Base-by-base conservation (phyloP, 2,113 vertebrate genomes). In the Scytalopus superciliaris region DNA sequence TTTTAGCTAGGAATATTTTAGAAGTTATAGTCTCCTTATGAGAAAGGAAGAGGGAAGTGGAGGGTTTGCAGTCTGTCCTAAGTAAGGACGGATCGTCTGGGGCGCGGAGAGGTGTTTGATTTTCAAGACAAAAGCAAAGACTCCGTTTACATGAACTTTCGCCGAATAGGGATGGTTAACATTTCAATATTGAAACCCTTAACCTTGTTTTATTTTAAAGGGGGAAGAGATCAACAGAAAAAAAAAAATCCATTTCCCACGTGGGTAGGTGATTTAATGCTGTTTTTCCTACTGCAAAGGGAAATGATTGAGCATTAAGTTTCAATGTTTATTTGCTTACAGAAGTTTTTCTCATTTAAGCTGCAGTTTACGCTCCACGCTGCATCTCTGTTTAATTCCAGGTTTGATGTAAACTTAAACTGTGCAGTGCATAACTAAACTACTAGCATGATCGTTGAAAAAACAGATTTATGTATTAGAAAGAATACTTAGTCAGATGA, bases 241-340 rank as follows among this genome's bases (percentile, higher is more conserved):
- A 74, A 79, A n/a, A 87, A 93, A 90, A 84, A 75, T 73, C 89
- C 49, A 23, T 97, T 98, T 98, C 97, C 98, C 98, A 98, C 96
- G 97, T 98, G 98, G 96, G 94, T 93, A 76, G 87, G 94, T 98
- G 98, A 98, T 98, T 98, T 98, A 98, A 97, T 88, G 94, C 95
- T 98, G 97, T 98, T 98, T 98, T 98, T 93, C 98, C 97, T 97
- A 84, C 98, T 98, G 97, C 94, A 97, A 49, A 83, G 94, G 96
- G 97, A 98, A 98, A 97, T 98, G 98, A 97, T 97, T 96, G 97
- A 98, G 98, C 94, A 95, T 98, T 98, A 89, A 95, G 97, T 98
- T 98, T 98, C 98, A 95, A 37, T 98, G 98, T 98, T 98, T 98
- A 97, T 98, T 98, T 98, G 98, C 95, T 97, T 97, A 96, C 97